Percentiles rank a stretch among this genome's conserved stretches.
phyloP scores from a whole-genome alignment of 2,888 invertebrate genomes.

The Polydrusus tereticollis region DNA sequence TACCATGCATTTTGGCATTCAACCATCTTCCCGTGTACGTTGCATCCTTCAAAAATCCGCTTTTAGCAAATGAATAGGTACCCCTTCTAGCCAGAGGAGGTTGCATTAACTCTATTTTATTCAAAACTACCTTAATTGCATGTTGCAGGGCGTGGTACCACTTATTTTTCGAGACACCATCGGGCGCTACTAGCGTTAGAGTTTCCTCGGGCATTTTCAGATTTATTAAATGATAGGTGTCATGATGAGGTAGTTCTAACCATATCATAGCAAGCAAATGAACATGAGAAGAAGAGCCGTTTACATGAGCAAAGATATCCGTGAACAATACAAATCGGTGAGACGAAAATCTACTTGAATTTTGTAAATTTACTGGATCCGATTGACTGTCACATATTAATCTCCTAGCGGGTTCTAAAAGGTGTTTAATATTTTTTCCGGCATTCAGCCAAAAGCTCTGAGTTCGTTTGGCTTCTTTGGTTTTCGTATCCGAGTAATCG shows the following conservation, averaged over 20 bases:
- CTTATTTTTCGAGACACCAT: constrained; percentile 80
- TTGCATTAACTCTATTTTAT: constrained; percentile 73
- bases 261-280: constrained; percentile 82
- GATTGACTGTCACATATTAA: constrained; percentile 83
- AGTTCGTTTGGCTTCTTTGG: constrained; percentile 78
- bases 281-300: constrained; percentile 75
- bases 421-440: constrained; percentile 73
- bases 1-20: constrained; percentile 86
- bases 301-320: constrained; percentile 83
- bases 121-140: constrained; percentile 78
- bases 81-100: constrained; percentile 81
- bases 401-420: constrained; percentile 77
- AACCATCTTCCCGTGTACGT: constrained; percentile 86
- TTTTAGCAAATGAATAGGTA: constrained; percentile 81
- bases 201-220: constrained; percentile 85
- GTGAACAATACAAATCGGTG: constrained; percentile 87
- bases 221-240: constrained; percentile 74
- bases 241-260: constrained; percentile 81
- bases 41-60: constrained; percentile 80
- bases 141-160: constrained; percentile 84
- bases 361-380: constrained; percentile 76
- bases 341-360: constrained; percentile 80
- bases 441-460: constrained; percentile 81
- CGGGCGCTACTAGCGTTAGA: constrained; percentile 74
- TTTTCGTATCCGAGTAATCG: constrained; percentile 74